Evolutionary conservation across 64 coral and sea anemone species (phyloP).

Genomic region (Montipora capricornis): DNA sequence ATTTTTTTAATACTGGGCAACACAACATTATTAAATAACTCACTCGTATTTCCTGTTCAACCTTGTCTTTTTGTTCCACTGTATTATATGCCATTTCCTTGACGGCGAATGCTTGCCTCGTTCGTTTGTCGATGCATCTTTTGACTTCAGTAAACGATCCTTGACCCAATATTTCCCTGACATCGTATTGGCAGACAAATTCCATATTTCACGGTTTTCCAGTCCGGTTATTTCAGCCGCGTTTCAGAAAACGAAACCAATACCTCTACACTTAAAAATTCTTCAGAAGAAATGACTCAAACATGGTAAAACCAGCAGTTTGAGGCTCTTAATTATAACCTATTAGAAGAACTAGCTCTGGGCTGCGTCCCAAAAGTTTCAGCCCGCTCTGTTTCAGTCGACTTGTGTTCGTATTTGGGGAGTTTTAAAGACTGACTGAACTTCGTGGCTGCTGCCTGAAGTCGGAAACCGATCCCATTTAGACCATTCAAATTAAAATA

Average conservation of each 20-base stretch:
- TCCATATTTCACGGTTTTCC: conserved; percentile 53
- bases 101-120: conserved; percentile 67
- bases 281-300: not conserved
- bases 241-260: not conserved
- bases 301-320: not conserved
- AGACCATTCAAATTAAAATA: conserved; percentile 8
- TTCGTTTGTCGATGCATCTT: conserved; percentile 77
- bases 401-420: too few species aligned
- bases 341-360: not conserved
- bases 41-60: conserved; percentile 56
- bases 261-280: not conserved
- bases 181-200: conserved; percentile 78
- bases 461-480: not conserved
- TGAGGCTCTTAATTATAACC: not conserved
- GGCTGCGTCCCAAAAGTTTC: not conserved
- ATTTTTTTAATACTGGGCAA: not conserved
- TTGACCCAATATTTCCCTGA: conserved; percentile 76
- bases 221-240: not conserved
- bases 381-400: not conserved
- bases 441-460: not conserved
- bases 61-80: conserved; percentile 52
- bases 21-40: not conserved
- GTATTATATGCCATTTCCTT: conserved; percentile 59
- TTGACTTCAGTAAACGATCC: conserved; percentile 76
- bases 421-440: not conserved